Percentiles rank a stretch among this genome's conserved stretches.
phyloP scores from a whole-genome alignment of 2,113 vertebrate genomes.

The Perca flavescens region DNA sequence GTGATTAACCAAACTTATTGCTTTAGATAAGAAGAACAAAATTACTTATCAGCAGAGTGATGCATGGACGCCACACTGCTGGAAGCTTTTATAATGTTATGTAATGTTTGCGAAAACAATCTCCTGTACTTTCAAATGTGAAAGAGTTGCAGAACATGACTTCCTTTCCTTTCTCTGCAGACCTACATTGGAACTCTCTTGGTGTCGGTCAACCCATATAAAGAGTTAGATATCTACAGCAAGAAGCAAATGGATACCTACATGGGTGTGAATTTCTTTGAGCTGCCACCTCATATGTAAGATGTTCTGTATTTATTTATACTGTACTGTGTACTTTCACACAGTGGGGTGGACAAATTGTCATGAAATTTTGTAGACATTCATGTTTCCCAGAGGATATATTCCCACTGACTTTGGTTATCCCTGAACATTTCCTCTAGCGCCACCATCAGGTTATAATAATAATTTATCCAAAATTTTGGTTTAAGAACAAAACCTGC shows the following conservation, averaged over 20 bases:
- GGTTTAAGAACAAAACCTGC: not conserved
- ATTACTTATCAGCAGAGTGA: slow-evolving; percentile 47
- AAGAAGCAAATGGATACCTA: slow-evolving; percentile 94
- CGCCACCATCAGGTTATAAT: not conserved
- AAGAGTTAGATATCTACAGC: slow-evolving; percentile 92
- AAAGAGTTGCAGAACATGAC: slow-evolving; percentile 34
- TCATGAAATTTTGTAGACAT: not conserved
- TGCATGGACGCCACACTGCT: not conserved
- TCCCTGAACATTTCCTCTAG: not conserved
- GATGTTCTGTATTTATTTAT: slow-evolving; percentile 46
- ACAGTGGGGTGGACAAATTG: not conserved
- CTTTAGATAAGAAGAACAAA: slow-evolving; percentile 55
- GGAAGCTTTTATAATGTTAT: slow-evolving; percentile 2
- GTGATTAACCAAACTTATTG: slow-evolving; percentile 59
- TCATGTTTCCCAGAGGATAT: not conserved
- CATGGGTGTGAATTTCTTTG: slow-evolving; percentile 97
- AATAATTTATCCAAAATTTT: not conserved
- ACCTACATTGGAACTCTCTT: slow-evolving; percentile 96
- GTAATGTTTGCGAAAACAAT: slow-evolving; percentile 24
- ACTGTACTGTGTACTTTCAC: not conserved
- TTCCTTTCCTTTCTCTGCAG: slow-evolving; percentile 77
- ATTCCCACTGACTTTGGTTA: no score
- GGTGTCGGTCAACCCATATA: slow-evolving; percentile 97
- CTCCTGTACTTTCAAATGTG: slow-evolving; percentile 28
- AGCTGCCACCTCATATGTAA: slow-evolving; percentile 97